Conservation (phyloP, 2,113 vertebrate genomes). For the Ammodytes marinus region DNA sequence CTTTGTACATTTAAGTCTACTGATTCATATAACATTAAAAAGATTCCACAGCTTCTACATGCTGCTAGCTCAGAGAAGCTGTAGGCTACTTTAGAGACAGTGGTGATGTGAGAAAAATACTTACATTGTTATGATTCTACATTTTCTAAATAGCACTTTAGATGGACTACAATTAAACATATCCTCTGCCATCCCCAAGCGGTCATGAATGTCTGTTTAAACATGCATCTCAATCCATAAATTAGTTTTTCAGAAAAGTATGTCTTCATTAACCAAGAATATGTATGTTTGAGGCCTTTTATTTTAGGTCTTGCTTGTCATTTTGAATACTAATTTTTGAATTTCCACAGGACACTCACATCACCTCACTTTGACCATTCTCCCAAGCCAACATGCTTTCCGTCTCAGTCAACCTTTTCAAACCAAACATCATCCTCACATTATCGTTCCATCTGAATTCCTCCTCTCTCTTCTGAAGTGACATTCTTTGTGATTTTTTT, state of each 20-base stretch:
- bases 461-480: neutral
- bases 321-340: neutral
- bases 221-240: neutral
- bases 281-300: neutral
- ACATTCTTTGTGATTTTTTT: slow-evolving; percentile 25
- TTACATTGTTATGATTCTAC: neutral
- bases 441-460: slow-evolving; percentile 24
- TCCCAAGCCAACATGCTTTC: slow-evolving; percentile 10
- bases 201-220: neutral
- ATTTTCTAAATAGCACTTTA: neutral
- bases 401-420: slow-evolving; percentile 2
- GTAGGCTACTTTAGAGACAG: neutral
- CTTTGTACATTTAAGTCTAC: neutral
- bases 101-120: too few species aligned
- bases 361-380: neutral
- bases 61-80: neutral
- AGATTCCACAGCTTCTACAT: neutral
- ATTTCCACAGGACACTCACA: slow-evolving; percentile 5
- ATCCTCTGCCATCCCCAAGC: too few species aligned
- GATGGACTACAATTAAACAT: neutral
- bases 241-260: too few species aligned
- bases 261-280: neutral
- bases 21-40: neutral
- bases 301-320: neutral
- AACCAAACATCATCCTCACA: neutral